A percentile compares a stretch with the other conserved stretches of the same genome.
phyloP scores from a whole-genome alignment of 2,113 vertebrate genomes.

The Phrynocephalus versicolor region DNA sequence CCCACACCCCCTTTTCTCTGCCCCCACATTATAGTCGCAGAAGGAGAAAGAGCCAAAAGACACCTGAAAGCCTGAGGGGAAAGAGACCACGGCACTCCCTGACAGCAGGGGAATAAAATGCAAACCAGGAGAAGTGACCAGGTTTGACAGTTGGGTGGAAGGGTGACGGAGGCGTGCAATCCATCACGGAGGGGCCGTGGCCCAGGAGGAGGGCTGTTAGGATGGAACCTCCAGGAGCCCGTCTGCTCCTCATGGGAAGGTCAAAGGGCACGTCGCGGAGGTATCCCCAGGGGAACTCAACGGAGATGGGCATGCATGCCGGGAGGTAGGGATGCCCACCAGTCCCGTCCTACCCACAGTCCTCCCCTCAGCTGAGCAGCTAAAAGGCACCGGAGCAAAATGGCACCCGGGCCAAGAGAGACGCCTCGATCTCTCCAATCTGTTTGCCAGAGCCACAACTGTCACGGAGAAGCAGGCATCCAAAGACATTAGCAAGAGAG shows the following conservation, averaged over 20 bases:
- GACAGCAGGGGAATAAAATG: not conserved
- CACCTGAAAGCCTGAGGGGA: not conserved
- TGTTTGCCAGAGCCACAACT: constrained; percentile 58
- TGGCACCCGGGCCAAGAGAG: constrained; percentile 10
- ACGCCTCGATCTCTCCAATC: constrained; percentile 55
- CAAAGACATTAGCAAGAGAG: constrained; percentile 47
- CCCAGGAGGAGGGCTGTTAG: not conserved
- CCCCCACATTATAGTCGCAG: fast-evolving
- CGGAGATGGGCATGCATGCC: not conserved
- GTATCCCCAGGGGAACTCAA: not conserved
- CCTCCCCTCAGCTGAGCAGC: not conserved
- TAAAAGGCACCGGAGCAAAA: not conserved
- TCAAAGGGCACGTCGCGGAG: not conserved
- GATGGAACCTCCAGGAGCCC: too few relatives aligned
- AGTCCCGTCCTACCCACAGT: not conserved
- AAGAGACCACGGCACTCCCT: not conserved
- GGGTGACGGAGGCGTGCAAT: not conserved
- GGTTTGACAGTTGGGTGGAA: not conserved
- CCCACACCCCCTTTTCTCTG: not conserved
- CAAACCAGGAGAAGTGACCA: not conserved
- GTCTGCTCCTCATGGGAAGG: not conserved
- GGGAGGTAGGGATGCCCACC: fast-evolving
- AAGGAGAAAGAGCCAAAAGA: not conserved
- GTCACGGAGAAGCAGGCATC: constrained; percentile 48
- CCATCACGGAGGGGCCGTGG: not conserved